Conservation (phyloP, 2,888 invertebrate genomes). For the Sminthurides aquaticus region DNA sequence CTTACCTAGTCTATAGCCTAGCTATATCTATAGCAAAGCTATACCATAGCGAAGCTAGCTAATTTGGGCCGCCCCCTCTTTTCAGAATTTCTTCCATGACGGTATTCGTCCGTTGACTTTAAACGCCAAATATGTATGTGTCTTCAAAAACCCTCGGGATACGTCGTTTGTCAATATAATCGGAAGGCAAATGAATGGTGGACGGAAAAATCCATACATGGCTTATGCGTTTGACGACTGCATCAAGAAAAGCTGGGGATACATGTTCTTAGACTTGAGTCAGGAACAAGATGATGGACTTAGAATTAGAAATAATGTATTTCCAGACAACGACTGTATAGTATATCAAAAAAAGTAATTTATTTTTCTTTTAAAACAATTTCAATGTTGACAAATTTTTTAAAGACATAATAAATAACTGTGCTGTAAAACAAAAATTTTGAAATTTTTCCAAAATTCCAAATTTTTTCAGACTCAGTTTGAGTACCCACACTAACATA, state of each 20-base stretch:
- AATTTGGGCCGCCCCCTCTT: too few species aligned
- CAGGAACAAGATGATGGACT: conserved; percentile 30
- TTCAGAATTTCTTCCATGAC: conserved; percentile 31
- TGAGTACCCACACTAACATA: too few species aligned
- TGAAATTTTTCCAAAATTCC: too few species aligned
- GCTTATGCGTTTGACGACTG: conserved; percentile 27
- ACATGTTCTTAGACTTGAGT: conserved; percentile 30
- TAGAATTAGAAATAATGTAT: conserved; percentile 28
- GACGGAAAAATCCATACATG: conserved; percentile 16
- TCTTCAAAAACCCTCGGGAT: conserved; percentile 32
- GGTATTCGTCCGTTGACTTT: conserved; percentile 20
- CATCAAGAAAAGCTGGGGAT: conserved; percentile 23
- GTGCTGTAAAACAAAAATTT: too few species aligned
- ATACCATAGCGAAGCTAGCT: background rate
- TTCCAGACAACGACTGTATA: too few species aligned
- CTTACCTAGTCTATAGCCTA: background rate
- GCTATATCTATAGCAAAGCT: background rate
- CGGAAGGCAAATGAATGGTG: conserved; percentile 31
- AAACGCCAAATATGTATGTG: conserved; percentile 14
- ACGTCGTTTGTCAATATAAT: conserved; percentile 11
- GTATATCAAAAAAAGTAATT: conserved; percentile 10
- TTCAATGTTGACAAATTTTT: background rate
- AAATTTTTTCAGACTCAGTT: too few species aligned
- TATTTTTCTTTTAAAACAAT: background rate
- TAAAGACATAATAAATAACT: background rate